Base-by-base conservation (phyloP, 2,113 vertebrate genomes). In the Cynopterus brachyotis region DNA sequence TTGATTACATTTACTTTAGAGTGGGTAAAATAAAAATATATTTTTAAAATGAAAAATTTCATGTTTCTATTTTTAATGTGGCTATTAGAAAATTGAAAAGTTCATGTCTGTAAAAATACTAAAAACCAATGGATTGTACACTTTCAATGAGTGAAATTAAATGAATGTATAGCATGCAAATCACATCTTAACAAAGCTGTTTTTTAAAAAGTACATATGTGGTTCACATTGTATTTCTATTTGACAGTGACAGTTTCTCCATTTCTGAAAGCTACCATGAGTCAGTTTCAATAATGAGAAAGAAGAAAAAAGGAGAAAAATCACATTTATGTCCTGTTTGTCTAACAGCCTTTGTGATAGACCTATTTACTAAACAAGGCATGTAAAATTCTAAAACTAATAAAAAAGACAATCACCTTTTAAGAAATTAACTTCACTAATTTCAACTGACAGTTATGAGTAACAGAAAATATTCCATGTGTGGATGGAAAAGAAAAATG, bases 321-420 rank as follows among this genome's bases (percentile, higher is more conserved):
- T 26, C 85, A 78, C 28, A 85, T 69, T 73, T 81, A 67, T 75
- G 73, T 89, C n/a, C 94, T 88, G 50, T 82, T 79, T 94, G 70
- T 13, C 59, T 42, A 90, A 72, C 2, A 66, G 53, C 4, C 42
- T 66, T 79, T 78, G 42, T 60, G 37, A 84, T 0, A 64, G 37
- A 55, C 42, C 35, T 70, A 81, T 90, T 91, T 93, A 94, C 42
- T 90, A 86, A 91, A 95, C 67, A 90, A 89, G 81, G 30, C 59
- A 92, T 64, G 53, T 79, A 60, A 92, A 80, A 84, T 42, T 75
- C n/a, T 42, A 40, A 55, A 84, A 64, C 30, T 81, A 83, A 37
- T 60, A 32, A 60, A 72, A 67, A 92, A 76, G 35, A 86, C 67
- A 97, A 62, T 30, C 22, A 40, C 28, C 10, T 78, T 59, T 59